phyloP scores from a whole-genome alignment of 2,797 vertebrate genomes.

The Tarsius wallacei region DNA sequence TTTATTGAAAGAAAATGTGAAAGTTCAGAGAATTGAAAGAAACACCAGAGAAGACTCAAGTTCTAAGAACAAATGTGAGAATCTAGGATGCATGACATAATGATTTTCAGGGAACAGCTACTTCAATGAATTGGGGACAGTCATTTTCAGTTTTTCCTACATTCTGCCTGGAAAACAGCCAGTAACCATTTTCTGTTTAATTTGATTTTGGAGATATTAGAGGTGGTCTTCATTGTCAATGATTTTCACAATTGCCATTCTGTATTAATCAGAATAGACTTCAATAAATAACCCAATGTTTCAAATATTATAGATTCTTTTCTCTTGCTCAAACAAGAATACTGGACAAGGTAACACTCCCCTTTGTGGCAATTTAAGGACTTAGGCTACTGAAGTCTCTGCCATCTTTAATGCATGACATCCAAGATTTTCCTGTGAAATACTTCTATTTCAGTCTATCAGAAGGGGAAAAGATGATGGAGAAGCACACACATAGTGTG shows the following conservation, averaged over 20 bases:
- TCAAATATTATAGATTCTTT: not conserved
- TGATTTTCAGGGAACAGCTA: not conserved
- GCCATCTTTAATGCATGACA: not conserved
- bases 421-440: not conserved
- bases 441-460: not conserved
- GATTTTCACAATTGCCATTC: not conserved
- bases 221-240: not conserved
- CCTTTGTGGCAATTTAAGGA: not conserved
- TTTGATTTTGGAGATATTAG: constrained; percentile 23
- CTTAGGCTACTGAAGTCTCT: not conserved
- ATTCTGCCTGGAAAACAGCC: not conserved
- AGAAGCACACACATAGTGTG: not conserved
- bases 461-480: not conserved
- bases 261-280: not conserved
- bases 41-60: not conserved
- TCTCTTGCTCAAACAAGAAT: not conserved
- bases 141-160: not conserved
- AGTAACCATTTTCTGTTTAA: not conserved
- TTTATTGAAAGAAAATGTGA: not conserved
- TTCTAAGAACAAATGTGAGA: not conserved
- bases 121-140: not conserved
- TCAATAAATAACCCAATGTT: not conserved
- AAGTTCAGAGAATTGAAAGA: not conserved
- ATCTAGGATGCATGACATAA: not conserved
- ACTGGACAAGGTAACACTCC: not conserved